Conservation (phyloP, 2,113 vertebrate genomes). For the Nycticryphes semicollaris region DNA sequence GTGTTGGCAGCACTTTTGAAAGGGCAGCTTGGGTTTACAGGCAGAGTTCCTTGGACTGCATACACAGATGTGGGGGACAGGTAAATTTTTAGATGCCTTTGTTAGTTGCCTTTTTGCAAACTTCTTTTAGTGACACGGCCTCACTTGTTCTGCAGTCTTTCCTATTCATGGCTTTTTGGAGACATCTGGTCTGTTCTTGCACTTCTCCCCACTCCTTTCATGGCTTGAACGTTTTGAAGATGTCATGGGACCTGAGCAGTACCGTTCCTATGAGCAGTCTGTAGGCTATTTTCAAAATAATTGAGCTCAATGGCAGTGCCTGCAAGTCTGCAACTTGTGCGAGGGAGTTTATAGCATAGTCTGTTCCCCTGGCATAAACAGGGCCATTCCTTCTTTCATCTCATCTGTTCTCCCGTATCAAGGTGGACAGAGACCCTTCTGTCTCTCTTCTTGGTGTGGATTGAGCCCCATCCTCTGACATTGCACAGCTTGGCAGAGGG, state of each 20-base stretch:
- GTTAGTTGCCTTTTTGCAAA: background rate
- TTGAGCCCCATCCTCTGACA: background rate
- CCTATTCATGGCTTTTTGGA: background rate
- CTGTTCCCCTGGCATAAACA: background rate
- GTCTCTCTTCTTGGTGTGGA: background rate
- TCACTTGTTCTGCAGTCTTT: background rate
- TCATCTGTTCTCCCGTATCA: background rate
- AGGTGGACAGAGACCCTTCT: background rate
- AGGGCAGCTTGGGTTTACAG: background rate
- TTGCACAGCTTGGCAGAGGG: background rate
- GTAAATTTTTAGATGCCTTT: background rate
- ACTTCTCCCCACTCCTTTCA: background rate
- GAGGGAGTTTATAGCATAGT: background rate
- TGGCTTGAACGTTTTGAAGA: background rate
- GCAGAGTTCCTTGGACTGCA: background rate
- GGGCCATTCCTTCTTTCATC: background rate
- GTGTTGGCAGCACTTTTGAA: background rate
- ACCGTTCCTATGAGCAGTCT: background rate
- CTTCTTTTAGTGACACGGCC: background rate
- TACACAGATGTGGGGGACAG: background rate
- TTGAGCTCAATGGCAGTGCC: background rate
- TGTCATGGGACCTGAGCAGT: background rate
- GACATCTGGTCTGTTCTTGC: background rate
- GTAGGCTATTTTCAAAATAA: background rate
- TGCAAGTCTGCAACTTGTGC: background rate